phyloP scores from a whole-genome alignment of 2,888 invertebrate genomes.

The Drosophila cognata region DNA sequence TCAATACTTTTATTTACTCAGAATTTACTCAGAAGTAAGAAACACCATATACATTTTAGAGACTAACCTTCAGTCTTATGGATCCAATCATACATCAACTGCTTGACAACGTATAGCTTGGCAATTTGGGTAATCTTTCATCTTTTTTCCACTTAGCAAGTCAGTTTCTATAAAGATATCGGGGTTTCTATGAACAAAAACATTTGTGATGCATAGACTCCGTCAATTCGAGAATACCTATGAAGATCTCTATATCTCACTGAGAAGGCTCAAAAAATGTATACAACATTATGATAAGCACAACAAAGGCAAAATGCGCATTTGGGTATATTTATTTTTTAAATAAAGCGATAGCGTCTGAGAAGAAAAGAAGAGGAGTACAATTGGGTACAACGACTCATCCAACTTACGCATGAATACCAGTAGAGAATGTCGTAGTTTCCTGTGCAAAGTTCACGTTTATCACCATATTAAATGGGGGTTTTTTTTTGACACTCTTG shows the following conservation, averaged over 20 bases:
- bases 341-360: constrained; percentile 26
- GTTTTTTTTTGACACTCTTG: constrained; percentile 14
- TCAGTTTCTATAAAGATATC: background rate
- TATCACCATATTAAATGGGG: constrained; percentile 16
- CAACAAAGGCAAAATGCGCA: constrained; percentile 28
- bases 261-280: constrained; percentile 10
- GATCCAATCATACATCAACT: background rate
- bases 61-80: background rate
- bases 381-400: constrained; percentile 31
- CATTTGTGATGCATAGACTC: background rate
- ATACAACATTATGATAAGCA: constrained; percentile 34
- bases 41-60: background rate
- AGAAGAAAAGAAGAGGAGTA: constrained; percentile 4
- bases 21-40: background rate
- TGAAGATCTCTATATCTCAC: constrained; percentile 3
- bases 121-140: background rate
- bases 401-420: constrained; percentile 36
- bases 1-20: background rate
- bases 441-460: constrained; percentile 40
- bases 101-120: background rate
- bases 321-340: constrained; percentile 22
- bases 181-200: too few species aligned
- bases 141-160: background rate
- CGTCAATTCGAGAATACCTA: background rate
- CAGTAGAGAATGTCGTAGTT: constrained; percentile 14